A percentile compares a stretch with the other conserved stretches of the same genome.
Evolutionary conservation across 2,113 vertebrate species (phyloP).

Genomic region (Nothocercus nigrocapillus): DNA sequence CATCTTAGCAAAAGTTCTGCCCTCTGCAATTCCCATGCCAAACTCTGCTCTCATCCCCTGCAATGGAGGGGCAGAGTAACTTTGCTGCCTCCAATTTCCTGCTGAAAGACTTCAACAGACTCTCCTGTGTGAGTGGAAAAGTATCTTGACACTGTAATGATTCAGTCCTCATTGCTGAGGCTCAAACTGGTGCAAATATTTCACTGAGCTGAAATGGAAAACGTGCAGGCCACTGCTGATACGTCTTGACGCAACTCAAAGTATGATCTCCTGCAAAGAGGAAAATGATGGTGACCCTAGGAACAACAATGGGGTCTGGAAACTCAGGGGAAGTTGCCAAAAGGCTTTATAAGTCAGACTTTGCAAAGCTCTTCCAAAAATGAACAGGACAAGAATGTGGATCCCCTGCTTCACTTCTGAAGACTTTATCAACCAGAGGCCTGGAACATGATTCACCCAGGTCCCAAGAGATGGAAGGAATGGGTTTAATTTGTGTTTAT

Average conservation of each 20-base stretch:
- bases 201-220: not conserved
- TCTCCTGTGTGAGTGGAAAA: accelerated
- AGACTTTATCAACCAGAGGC: not conserved
- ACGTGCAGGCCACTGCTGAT: not conserved
- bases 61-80: accelerated
- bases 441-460: not conserved
- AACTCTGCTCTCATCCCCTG: accelerated
- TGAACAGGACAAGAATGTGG: not conserved
- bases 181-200: not conserved
- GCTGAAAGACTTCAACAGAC: not conserved
- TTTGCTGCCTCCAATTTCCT: not conserved
- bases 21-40: not conserved
- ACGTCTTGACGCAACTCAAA: not conserved
- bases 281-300: not conserved
- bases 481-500: not conserved
- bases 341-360: not conserved
- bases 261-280: not conserved
- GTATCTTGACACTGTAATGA: not conserved
- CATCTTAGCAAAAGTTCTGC: not conserved
- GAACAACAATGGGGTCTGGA: not conserved
- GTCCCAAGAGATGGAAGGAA: not conserved
- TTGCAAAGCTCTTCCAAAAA: not conserved
- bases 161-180: accelerated
- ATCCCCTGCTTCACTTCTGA: not conserved
- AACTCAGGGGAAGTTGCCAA: not conserved